phyloP scores from a whole-genome alignment of 2,797 vertebrate species.

The Scolopax rusticola region DNA sequence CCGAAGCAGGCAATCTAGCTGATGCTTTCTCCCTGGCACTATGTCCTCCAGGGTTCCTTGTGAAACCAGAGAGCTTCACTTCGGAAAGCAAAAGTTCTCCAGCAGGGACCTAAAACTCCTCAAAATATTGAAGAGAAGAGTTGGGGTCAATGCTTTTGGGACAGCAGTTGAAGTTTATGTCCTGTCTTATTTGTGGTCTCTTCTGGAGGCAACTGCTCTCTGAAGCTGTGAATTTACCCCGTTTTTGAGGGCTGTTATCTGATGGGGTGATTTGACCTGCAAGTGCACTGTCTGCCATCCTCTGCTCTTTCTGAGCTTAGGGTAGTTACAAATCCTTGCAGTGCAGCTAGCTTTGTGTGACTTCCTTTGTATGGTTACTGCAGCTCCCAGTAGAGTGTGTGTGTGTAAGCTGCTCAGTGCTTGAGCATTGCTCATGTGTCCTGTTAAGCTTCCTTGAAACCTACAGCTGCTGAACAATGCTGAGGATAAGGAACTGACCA shows the following conservation, averaged over 20 bases:
- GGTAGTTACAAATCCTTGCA: background rate
- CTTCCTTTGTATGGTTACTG: constrained; percentile 19
- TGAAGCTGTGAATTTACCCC: background rate
- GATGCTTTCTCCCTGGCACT: background rate
- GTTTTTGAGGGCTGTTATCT: constrained; percentile 1
- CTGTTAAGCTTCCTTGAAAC: background rate
- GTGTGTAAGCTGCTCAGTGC: background rate
- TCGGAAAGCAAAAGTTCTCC: background rate
- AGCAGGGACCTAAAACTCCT: background rate
- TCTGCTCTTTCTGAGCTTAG: background rate
- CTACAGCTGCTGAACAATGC: background rate
- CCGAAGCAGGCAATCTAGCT: background rate
- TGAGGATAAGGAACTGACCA: background rate
- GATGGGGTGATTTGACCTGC: background rate
- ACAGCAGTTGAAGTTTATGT: background rate
- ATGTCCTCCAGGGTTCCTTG: background rate
- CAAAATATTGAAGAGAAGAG: background rate
- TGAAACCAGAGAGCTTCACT: background rate
- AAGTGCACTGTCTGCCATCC: background rate
- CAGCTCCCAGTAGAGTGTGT: background rate
- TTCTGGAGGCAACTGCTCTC: background rate
- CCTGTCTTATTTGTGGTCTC: background rate
- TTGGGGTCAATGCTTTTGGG: background rate
- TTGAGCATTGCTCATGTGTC: background rate
- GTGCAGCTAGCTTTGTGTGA: background rate